Conservation (phyloP, 1,140 invertebrate genomes). For the Bombus terrestris region DNA sequence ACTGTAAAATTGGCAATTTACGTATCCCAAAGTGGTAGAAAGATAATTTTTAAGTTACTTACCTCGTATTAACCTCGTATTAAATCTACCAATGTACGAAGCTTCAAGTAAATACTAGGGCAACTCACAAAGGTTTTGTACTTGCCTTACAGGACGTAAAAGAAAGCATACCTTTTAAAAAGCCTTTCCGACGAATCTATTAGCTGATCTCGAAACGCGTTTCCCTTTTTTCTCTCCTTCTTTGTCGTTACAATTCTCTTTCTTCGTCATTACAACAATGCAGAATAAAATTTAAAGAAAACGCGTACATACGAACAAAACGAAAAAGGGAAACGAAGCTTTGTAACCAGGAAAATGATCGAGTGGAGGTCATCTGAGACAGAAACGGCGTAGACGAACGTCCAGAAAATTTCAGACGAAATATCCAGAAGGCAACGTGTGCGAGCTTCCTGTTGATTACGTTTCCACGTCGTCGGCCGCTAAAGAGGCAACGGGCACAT, state of each 20-base stretch:
- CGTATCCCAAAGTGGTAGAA: too few relatives aligned
- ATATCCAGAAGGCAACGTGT: neutral
- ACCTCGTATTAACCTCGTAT: too few relatives aligned
- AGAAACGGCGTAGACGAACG: too few relatives aligned
- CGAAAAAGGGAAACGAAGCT: neutral
- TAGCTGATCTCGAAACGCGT: too few relatives aligned
- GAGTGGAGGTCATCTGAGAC: neutral
- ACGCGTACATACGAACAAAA: too few relatives aligned
- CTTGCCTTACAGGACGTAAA: neutral
- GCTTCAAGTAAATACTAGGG: neutral
- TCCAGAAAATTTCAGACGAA: neutral
- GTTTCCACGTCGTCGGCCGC: slow-evolving; percentile 5
- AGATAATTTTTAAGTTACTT: too few relatives aligned
- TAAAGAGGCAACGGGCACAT: slow-evolving; percentile 17
- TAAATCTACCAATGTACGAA: neutral
- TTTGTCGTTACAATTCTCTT: neutral
- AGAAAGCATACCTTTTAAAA: neutral
- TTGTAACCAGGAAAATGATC: neutral
- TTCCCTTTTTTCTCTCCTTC: too few relatives aligned
- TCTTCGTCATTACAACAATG: neutral
- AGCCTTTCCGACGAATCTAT: neutral
- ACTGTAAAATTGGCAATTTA: neutral
- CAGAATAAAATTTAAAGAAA: neutral
- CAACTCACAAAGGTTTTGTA: neutral
- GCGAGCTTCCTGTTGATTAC: slow-evolving; percentile 33